Evolutionary conservation across 2,797 vertebrate species (phyloP).

Genomic region (Crypturellus tataupa): DNA sequence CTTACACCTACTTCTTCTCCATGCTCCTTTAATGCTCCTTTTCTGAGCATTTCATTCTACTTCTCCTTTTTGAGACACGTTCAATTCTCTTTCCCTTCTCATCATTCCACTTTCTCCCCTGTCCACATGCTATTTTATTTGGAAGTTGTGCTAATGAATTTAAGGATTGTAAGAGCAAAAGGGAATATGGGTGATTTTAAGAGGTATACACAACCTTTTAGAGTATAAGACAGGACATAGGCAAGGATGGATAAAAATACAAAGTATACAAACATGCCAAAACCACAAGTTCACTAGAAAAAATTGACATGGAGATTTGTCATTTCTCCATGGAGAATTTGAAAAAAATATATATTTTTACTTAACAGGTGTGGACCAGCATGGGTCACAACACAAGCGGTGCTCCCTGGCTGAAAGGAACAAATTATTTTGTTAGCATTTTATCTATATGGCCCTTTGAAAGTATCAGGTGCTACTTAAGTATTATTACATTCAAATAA

Average conservation of each 20-base stretch:
- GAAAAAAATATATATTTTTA: neutral
- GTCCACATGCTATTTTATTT: neutral
- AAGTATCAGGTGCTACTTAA: slow-evolving; percentile 30
- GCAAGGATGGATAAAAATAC: neutral
- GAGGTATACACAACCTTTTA: neutral
- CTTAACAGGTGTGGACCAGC: neutral
- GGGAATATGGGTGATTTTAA: neutral
- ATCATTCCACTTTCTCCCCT: neutral
- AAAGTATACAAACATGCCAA: neutral
- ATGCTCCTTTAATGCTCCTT: neutral
- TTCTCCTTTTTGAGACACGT: neutral
- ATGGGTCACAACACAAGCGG: neutral
- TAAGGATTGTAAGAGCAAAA: neutral
- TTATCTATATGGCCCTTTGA: neutral
- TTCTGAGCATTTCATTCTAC: neutral
- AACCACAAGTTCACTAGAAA: neutral
- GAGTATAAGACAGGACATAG: neutral
- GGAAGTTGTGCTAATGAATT: neutral
- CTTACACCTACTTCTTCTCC: neutral
- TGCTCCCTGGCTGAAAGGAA: slow-evolving; percentile 13
- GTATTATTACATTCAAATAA: slow-evolving; percentile 29
- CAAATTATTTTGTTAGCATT: slow-evolving; percentile 21
- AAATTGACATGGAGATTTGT: neutral
- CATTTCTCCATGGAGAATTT: neutral
- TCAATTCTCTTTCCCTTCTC: neutral